Base-by-base conservation (phyloP, 2,888 invertebrate genomes). In the Pristionchus maxplancki region DNA sequence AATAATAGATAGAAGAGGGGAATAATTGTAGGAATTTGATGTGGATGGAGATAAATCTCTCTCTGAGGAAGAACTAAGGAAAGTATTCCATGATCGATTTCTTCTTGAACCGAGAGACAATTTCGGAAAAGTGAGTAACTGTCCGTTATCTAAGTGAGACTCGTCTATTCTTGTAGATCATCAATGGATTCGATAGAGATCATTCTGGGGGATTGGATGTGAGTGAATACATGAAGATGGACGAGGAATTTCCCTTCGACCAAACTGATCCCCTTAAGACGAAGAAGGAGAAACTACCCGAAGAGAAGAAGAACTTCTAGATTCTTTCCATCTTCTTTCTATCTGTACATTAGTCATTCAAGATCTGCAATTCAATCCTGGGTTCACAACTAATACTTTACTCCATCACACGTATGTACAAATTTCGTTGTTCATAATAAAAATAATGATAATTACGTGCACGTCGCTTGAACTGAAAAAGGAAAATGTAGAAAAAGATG, bases 211-310 rank as follows among this genome's bases (percentile, higher is more conserved):
- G 85, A 31, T 44, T 86, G 40, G 85, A 86, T 53, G 34, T 86
- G 28, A 50, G 6, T 86, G 87, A 87, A 40, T 87, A 87, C 58
- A 74, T 50, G 34, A 87, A 87, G 31, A 31, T 87, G 87, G 87
- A 87, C 31, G 34, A 13, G 8, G 62, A 87, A 34, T 87, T 87
- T 67, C 87, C 87, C 48, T 87, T 87, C 17, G 87, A 87, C 24
- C 50, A 74, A 28, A 87, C 87, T 24, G 87, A 87, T 58, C 87
- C 87, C 17, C 34, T 87, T 17, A 53, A 64, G 40, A 28, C 20
- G 17, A 84, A 84, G 84, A 84, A 58, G 28, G 84, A 84, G 24
- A 84, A 84, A 40, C 31, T 58, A 53, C 53, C 84, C 11, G 37
- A 40, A 34, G 40, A 84, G 34, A 84, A 58, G 31, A 62, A 53